Conservation (phyloP, 2,113 vertebrate species). For the Eclectus roratus region DNA sequence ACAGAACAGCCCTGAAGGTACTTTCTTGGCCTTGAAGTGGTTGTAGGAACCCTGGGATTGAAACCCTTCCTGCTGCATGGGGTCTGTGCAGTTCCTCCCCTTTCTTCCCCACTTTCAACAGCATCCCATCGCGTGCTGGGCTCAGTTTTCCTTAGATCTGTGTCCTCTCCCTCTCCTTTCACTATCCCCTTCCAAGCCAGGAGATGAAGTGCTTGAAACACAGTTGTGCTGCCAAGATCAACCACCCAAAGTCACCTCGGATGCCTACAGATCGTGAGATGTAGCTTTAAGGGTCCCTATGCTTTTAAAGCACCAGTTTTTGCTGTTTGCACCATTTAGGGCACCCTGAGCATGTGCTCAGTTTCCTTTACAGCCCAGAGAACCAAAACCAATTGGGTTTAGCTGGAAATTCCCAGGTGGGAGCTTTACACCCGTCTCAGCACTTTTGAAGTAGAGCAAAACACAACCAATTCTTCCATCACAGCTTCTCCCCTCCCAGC, state of each 20-base stretch:
- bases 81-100: not conserved
- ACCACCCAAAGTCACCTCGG: rapidly evolving
- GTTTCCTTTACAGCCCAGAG: not conserved
- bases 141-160: not conserved
- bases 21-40: not conserved
- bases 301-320: not conserved
- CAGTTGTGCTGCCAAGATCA: not conserved
- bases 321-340: not conserved
- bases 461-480: not conserved
- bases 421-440: not conserved
- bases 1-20: not conserved
- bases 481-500: not conserved
- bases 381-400: not conserved
- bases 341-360: not conserved
- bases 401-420: conserved; percentile 9
- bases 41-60: not conserved
- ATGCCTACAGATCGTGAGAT: not conserved
- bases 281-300: not conserved
- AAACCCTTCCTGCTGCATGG: not conserved
- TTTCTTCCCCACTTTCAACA: not conserved
- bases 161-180: not conserved
- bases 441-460: not conserved
- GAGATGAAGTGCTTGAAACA: not conserved
- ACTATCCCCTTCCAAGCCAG: not conserved
- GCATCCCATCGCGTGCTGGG: rapidly evolving